Evolutionary conservation across 2,797 vertebrate genomes (phyloP).

Genomic region (Oreochromis grahami): DNA sequence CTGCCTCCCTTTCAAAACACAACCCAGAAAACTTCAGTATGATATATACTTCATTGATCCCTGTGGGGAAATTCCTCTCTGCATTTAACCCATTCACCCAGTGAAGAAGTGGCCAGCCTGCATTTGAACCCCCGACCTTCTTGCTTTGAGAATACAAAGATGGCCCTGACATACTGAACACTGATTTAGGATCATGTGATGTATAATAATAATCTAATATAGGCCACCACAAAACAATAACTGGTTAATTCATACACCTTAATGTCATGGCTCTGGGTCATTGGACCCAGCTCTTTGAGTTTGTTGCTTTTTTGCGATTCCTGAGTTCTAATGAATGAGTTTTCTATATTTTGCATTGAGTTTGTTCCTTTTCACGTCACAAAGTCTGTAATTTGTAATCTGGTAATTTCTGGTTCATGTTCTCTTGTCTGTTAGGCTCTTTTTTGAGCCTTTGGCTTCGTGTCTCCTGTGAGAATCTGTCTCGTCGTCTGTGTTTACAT

Average conservation of each 20-base stretch:
- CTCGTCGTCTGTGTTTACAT: neutral
- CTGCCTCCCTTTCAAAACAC: neutral
- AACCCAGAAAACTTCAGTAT: neutral
- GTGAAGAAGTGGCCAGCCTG: neutral
- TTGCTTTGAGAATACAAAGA: neutral
- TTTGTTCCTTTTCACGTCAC: neutral
- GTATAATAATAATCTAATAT: neutral
- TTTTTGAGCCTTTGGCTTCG: neutral
- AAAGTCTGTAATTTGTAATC: neutral
- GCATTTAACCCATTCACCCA: no score
- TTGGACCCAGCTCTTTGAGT: neutral
- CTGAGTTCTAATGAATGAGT: neutral
- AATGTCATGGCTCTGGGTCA: neutral
- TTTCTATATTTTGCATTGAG: neutral
- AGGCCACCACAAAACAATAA: neutral
- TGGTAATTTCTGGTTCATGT: neutral
- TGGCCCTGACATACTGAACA: neutral
- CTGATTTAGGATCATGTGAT: neutral
- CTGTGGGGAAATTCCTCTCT: no score
- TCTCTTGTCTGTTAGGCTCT: neutral
- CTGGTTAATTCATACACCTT: neutral
- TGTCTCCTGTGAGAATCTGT: neutral
- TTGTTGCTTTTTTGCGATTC: no score
- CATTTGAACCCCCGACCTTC: neutral
- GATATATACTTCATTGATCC: no score